Conservation (phyloP, 2,888 invertebrate genomes). For the Calephelis perditalis region DNA sequence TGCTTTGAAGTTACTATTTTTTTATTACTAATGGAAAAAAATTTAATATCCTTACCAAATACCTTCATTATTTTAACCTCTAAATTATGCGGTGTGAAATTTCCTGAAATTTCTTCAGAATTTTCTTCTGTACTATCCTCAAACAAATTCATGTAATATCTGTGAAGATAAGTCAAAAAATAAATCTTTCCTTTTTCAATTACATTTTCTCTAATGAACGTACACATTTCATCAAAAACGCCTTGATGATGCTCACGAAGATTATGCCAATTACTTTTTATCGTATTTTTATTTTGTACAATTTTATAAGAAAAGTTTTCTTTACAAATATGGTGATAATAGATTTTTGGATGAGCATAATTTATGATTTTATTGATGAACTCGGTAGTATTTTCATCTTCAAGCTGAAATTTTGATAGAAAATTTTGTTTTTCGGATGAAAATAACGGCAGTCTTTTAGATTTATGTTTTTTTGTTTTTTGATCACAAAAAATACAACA, state of each 20-base stretch:
- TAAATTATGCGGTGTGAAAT: constrained; percentile 3
- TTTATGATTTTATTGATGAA: not conserved
- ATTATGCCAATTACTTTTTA: constrained; percentile 1
- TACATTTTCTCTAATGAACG: not conserved
- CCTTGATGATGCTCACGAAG: constrained; percentile 2
- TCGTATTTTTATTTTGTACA: constrained; percentile 1
- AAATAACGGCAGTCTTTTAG: not conserved
- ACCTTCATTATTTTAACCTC: not conserved
- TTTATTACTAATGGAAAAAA: constrained; percentile 5
- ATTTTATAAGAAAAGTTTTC: not conserved
- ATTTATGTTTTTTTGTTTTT: constrained; percentile 2
- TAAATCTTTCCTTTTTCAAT: constrained; percentile 2
- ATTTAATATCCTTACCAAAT: not conserved
- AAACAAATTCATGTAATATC: constrained; percentile 2
- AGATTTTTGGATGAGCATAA: constrained; percentile 5
- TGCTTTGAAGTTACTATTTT: constrained; percentile 3
- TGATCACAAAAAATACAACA: constrained; percentile 1
- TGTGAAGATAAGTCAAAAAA: constrained; percentile 5
- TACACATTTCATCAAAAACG: constrained; percentile 3
- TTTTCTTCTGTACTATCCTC: constrained; percentile 1
- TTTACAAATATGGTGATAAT: constrained; percentile 6
- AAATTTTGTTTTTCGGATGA: not conserved
- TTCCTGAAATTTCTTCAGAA: constrained; percentile 2
- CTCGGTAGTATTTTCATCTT: constrained; percentile 1
- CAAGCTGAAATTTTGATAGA: constrained; percentile 1